Conservation (phyloP, 2,113 vertebrate genomes). For the Burhinus bistriatus region DNA sequence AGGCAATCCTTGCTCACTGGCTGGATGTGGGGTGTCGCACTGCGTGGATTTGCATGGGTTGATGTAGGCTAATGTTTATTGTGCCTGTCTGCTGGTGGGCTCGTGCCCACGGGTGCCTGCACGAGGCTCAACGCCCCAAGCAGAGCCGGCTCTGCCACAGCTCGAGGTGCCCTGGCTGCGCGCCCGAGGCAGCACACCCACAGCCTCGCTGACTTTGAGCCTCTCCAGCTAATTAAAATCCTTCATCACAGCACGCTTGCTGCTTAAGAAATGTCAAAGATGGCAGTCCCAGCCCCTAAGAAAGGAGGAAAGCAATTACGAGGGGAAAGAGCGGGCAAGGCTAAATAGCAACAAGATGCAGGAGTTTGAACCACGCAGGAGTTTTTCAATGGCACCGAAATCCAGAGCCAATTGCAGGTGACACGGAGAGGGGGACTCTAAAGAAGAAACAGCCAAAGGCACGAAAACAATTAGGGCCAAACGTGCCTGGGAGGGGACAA, state of each 20-base stretch:
- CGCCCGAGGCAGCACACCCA: neutral
- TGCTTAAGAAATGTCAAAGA: neutral
- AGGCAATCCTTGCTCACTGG: neutral
- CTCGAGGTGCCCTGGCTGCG: neutral
- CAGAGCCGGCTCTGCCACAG: neutral
- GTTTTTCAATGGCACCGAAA: neutral
- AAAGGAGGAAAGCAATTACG: neutral
- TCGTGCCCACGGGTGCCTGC: neutral
- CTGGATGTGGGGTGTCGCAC: neutral
- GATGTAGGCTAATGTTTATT: neutral
- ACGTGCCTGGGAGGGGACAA: neutral
- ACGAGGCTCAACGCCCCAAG: neutral
- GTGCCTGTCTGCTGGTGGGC: neutral
- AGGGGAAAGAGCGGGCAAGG: neutral
- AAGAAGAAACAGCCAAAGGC: neutral
- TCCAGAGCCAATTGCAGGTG: neutral
- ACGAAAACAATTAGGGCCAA: neutral
- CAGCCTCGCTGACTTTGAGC: neutral
- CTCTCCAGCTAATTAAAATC: neutral
- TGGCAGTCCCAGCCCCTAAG: neutral
- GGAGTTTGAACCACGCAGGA: neutral
- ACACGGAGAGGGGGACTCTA: neutral
- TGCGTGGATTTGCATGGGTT: neutral
- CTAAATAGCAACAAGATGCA: neutral
- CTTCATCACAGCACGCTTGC: neutral